These are phyloP conservation scores for Aspidiotus rigidus DNA, from an alignment of 2,888 invertebrate genomes.

Conservation along the genomic window DNA sequence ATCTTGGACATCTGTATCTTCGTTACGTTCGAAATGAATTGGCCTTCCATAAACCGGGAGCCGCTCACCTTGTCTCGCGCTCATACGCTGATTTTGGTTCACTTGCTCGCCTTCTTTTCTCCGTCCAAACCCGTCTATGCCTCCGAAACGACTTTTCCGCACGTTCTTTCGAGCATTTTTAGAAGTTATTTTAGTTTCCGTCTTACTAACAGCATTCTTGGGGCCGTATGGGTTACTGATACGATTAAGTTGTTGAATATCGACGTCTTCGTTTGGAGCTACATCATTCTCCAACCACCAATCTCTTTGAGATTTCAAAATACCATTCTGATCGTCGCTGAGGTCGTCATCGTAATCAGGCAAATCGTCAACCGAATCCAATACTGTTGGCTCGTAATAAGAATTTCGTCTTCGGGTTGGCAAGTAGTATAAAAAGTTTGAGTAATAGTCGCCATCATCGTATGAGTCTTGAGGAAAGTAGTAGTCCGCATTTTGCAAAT, in stretches of 20 bases:
- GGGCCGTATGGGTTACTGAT: conserved; percentile 3
- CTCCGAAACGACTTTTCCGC: conserved; percentile 7
- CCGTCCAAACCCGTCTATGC: conserved; percentile 27
- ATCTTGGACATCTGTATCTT: conserved; percentile 58
- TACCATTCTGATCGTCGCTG: conserved; percentile 10
- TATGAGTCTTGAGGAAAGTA: conserved; percentile 28
- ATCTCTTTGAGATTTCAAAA: conserved; percentile 6
- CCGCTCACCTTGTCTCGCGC: conserved; percentile 42
- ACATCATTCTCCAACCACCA: conserved; percentile 25
- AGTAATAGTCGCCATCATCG: conserved; percentile 29
- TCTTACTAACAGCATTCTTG: neutral
- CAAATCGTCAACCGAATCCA: conserved; percentile 18
- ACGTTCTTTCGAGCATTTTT: conserved; percentile 7
- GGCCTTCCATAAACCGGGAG: conserved; percentile 40
- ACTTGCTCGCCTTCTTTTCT: conserved; percentile 24
- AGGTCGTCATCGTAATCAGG: conserved; percentile 27
- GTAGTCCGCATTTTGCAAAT: conserved; percentile 22
- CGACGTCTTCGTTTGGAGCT: conserved; percentile 9
- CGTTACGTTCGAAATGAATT: conserved; percentile 39
- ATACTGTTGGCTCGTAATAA: conserved; percentile 19
- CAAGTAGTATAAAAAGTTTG: conserved; percentile 30
- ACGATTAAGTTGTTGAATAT: conserved; percentile 10
- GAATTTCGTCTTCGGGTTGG: conserved; percentile 10
- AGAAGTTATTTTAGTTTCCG: neutral
- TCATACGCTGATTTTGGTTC: conserved; percentile 1